A percentile compares a stretch with the other conserved stretches of the same genome.
Evolutionary conservation across 2,888 invertebrate species (phyloP).

Genomic region (Sminthurides aquaticus): DNA sequence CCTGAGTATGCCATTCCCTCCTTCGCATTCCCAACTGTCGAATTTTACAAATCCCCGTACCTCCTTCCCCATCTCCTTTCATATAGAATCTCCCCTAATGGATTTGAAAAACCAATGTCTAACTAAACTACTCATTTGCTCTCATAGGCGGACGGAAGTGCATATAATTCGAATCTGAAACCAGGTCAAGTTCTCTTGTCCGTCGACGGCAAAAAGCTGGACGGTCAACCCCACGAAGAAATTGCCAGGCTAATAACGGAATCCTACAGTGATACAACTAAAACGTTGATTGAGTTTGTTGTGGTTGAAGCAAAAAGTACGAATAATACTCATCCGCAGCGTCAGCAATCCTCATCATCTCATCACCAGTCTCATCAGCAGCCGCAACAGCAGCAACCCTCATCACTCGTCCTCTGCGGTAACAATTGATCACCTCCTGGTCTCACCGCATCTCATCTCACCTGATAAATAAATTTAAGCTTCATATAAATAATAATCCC

Average conservation of each 20-base stretch:
- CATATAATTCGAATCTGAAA: constrained; percentile 82
- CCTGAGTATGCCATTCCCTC: not conserved
- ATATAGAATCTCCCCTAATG: too few relatives aligned
- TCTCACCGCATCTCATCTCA: too few relatives aligned
- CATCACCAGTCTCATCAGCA: not conserved
- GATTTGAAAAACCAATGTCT: too few relatives aligned
- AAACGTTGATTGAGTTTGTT: constrained; percentile 83
- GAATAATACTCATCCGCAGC: constrained; percentile 1
- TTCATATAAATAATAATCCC: too few relatives aligned
- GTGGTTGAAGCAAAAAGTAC: constrained; percentile 71
- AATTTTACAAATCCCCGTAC: too few relatives aligned
- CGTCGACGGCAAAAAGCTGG: constrained; percentile 67
- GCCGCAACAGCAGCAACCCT: constrained; percentile 4
- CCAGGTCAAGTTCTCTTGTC: constrained; percentile 90
- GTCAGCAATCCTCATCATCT: not conserved
- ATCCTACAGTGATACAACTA: constrained; percentile 81
- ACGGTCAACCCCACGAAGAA: constrained; percentile 75
- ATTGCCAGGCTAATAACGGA: constrained; percentile 87
- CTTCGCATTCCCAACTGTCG: too few relatives aligned
- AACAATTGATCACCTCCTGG: constrained; percentile 9
- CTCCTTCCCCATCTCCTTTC: too few relatives aligned
- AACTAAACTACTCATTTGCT: too few relatives aligned
- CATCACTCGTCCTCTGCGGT: constrained; percentile 16
- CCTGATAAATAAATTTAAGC: too few relatives aligned
- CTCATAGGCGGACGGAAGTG: constrained; percentile 84